These are phyloP conservation scores for Falco punctatus DNA, from an alignment of 2,113 vertebrate species.

Conservation along the genomic window DNA sequence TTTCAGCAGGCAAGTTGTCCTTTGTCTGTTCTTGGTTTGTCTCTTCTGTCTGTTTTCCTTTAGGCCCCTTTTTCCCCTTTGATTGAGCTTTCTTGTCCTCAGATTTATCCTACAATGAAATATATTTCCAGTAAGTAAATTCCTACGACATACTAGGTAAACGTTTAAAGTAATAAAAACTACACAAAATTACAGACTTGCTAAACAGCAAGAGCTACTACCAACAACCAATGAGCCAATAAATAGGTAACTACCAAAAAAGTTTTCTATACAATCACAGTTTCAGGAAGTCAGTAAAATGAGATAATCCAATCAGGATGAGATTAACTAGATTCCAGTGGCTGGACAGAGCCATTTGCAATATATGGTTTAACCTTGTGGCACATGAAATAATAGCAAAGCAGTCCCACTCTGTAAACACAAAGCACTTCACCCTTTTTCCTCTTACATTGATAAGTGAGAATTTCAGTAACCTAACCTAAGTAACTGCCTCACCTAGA, in stretches of 20 bases:
- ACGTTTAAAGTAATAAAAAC: background rate
- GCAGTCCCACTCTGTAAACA: background rate
- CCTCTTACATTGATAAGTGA: background rate
- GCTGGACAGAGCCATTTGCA: background rate
- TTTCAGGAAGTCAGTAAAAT: background rate
- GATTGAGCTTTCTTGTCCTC: constrained; percentile 79
- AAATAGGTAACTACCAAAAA: background rate
- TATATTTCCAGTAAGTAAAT: background rate
- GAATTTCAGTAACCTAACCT: background rate
- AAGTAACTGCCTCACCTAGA: background rate
- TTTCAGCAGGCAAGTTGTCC: constrained; percentile 85
- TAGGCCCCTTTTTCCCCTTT: constrained; percentile 85
- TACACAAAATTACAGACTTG: background rate
- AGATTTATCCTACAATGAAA: constrained; percentile 72
- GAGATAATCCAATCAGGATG: background rate
- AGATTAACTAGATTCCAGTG: background rate
- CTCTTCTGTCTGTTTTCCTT: constrained; percentile 84
- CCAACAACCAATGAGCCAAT: background rate
- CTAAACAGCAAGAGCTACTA: background rate
- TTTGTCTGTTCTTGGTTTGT: constrained; percentile 81
- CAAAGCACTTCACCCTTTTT: background rate
- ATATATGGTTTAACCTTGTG: background rate
- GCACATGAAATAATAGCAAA: background rate
- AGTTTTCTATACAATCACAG: background rate
- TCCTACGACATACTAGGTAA: background rate